phyloP scores from a whole-genome alignment of 1,140 invertebrate genomes.

The Hylaeus volcanicus region DNA sequence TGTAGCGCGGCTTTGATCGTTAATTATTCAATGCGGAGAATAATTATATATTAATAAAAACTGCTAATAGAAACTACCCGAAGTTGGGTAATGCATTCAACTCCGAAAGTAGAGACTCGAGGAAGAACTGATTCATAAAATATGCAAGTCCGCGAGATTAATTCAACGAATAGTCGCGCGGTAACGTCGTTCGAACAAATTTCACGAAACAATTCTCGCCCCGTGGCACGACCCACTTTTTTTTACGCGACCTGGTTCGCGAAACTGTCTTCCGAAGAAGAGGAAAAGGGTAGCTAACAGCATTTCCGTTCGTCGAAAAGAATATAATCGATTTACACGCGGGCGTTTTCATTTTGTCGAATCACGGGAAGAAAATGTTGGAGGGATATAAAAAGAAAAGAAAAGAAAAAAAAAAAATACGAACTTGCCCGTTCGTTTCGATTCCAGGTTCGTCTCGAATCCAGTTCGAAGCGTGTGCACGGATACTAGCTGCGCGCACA shows the following conservation, averaged over 20 bases:
- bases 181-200: constrained; percentile 4
- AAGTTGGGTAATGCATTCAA: no score
- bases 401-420: no score
- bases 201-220: constrained; percentile 14
- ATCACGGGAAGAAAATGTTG: background rate
- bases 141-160: constrained; percentile 6
- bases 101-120: no score
- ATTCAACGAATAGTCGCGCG: background rate
- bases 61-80: no score
- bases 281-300: background rate
- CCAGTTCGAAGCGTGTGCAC: background rate
- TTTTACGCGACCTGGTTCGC: background rate
- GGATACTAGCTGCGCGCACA: no score
- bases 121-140: background rate
- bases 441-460: background rate
- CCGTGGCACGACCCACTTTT: constrained; percentile 9
- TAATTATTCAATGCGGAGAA: no score
- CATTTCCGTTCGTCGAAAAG: background rate
- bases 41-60: no score
- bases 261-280: background rate
- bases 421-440: background rate
- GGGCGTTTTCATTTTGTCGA: background rate
- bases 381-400: background rate
- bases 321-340: constrained; percentile 10
- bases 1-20: no score